Evolutionary conservation across 2,113 vertebrate genomes (phyloP).

Genomic region (Psophia crepitans): DNA sequence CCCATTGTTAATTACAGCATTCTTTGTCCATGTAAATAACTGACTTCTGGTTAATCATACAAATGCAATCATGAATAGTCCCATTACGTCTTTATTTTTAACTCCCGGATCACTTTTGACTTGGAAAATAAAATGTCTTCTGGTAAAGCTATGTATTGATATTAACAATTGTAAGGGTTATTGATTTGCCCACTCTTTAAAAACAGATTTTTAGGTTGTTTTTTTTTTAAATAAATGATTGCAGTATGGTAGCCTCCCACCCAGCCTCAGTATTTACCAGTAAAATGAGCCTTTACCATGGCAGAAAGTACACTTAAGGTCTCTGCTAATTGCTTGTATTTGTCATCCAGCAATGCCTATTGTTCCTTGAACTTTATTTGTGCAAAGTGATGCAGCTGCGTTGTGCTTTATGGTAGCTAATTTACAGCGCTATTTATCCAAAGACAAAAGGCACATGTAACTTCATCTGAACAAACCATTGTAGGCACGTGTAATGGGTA

Average conservation of each 20-base stretch:
- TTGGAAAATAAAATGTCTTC: neutral
- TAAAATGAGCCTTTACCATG: neutral
- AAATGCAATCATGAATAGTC: neutral
- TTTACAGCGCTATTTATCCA: neutral
- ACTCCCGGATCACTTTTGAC: neutral
- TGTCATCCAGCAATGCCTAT: neutral
- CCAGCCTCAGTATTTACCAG: neutral
- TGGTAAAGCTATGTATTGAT: neutral
- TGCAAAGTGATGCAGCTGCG: neutral
- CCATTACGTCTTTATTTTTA: neutral
- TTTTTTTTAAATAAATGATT: neutral
- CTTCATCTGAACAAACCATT: neutral
- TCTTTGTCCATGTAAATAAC: neutral
- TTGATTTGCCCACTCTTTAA: neutral
- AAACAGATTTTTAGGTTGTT: neutral
- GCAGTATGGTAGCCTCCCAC: accelerated
- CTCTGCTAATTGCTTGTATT: neutral
- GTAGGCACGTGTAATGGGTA: neutral
- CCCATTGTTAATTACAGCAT: neutral
- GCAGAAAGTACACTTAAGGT: neutral
- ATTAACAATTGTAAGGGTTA: neutral
- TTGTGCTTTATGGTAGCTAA: neutral
- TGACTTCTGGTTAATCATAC: neutral
- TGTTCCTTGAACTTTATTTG: neutral
- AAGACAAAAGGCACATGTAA: neutral